Base-by-base conservation (phyloP, 2,797 vertebrate genomes). In the Linurgus olivaceus region DNA sequence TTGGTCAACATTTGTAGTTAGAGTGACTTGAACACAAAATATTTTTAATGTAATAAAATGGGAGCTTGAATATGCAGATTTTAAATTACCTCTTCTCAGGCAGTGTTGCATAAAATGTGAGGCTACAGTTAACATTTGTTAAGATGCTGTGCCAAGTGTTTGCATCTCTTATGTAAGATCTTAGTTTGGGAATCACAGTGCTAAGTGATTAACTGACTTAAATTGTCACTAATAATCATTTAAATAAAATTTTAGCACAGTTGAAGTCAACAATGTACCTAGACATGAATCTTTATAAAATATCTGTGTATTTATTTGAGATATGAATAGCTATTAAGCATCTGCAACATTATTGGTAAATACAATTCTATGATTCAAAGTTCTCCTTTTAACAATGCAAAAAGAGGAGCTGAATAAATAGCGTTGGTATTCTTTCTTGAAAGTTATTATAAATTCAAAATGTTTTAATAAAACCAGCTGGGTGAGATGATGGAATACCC, bases 1-100 rank as follows among this genome's bases (percentile, higher is more conserved):
- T 96, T 96, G 17, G 86, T 96, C 91, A 82, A 72, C 23, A 45
- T 91, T 59, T 90, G 13, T 93, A 66, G 51, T 57, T 94, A 68
- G 62, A 58, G 71, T 29, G 23, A 45, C 38, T 44, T 58, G 18
- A 85, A 48, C 15, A 52, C 12, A 68, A 72, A 45, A 38, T 67
- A 40, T 57, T 86, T 84, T 71, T 68, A 38, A 61, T 83, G 31
- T 65, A 81, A 48, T 72, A 51, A 80, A 94, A 8, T 28, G 20
- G 67, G 42, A 87, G 4, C 14, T 38, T 24, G 15, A 77, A 63
- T 94, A 76, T 75, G 31, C 51, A 73, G 62, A 38, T 68, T 79
- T 35, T 44, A 86, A 71, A 86, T 79, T n/a, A 58, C 24, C 62
- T 66, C 50, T 75, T 94, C 26, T 83, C 19, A 35, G 31, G 12